A percentile compares a stretch with the other conserved stretches of the same genome.
These are phyloP conservation scores for Polydrusus cervinus DNA, from an alignment of 2,888 invertebrate genomes.

Conservation along the genomic window DNA sequence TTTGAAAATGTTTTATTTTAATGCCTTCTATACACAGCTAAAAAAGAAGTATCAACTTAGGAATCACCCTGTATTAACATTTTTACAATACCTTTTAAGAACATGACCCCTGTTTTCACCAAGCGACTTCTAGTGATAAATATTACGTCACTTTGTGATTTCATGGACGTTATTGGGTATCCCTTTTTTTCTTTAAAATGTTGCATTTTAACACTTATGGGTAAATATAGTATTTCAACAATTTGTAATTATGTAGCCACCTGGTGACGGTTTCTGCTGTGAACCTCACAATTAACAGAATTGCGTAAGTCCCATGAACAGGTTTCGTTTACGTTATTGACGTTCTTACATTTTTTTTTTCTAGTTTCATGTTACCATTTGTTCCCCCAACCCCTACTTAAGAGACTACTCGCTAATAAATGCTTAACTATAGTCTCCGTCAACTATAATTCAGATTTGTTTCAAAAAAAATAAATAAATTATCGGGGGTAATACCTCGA, in stretches of 20 bases:
- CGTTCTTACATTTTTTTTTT: conserved; percentile 55
- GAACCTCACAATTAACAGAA: conserved; percentile 93
- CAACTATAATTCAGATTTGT: too few relatives aligned
- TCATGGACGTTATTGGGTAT: neutral
- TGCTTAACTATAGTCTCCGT: conserved; percentile 34
- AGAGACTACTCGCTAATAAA: conserved; percentile 33
- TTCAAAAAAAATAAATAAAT: too few relatives aligned
- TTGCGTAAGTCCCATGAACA: conserved; percentile 84
- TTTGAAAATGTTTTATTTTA: too few relatives aligned
- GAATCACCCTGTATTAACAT: too few relatives aligned
- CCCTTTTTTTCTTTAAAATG: neutral
- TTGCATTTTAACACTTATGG: neutral
- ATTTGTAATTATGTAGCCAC: conserved; percentile 81
- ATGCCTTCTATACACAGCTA: too few relatives aligned
- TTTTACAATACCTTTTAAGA: too few relatives aligned
- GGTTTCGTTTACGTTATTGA: conserved; percentile 53
- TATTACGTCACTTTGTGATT: too few relatives aligned
- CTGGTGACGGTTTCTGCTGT: conserved; percentile 94
- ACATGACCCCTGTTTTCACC: too few relatives aligned
- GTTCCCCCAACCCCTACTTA: conserved; percentile 17
- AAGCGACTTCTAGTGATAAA: too few relatives aligned
- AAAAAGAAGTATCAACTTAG: too few relatives aligned
- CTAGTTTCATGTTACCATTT: conserved; percentile 58
- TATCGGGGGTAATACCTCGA: neutral
- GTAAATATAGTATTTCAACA: conserved; percentile 26